Percentiles rank a stretch among this genome's conserved stretches.
Conservation (phyloP, 2,113 vertebrate species). For the Mormoops blainvillei region DNA sequence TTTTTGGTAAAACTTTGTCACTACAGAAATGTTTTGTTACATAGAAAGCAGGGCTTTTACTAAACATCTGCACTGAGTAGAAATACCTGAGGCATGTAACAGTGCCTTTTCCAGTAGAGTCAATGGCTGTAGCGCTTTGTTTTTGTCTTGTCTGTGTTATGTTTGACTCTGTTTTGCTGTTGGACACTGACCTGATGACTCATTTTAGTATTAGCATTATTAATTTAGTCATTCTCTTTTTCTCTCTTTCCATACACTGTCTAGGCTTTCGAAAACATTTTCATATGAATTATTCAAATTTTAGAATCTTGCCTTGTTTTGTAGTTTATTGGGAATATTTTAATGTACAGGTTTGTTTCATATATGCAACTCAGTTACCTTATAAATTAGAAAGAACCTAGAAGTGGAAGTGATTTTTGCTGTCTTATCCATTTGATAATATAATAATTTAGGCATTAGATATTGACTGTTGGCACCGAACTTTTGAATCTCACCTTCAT, state of each 20-base stretch:
- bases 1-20: background rate
- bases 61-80: background rate
- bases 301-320: background rate
- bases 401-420: background rate
- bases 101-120: background rate
- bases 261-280: background rate
- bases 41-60: background rate
- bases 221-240: background rate
- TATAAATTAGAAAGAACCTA: background rate
- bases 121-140: background rate
- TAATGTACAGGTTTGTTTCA: background rate
- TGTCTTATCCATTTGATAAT: background rate
- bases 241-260: background rate
- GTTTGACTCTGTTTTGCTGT: background rate
- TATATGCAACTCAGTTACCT: background rate
- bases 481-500: background rate
- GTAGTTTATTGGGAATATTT: background rate
- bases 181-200: background rate
- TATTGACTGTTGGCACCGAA: background rate
- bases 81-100: background rate
- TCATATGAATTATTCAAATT: background rate
- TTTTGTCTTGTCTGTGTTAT: background rate
- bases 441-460: background rate
- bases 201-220: background rate
- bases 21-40: background rate